phyloP scores from a whole-genome alignment of 2,113 vertebrate genomes.

The Empidonax traillii region DNA sequence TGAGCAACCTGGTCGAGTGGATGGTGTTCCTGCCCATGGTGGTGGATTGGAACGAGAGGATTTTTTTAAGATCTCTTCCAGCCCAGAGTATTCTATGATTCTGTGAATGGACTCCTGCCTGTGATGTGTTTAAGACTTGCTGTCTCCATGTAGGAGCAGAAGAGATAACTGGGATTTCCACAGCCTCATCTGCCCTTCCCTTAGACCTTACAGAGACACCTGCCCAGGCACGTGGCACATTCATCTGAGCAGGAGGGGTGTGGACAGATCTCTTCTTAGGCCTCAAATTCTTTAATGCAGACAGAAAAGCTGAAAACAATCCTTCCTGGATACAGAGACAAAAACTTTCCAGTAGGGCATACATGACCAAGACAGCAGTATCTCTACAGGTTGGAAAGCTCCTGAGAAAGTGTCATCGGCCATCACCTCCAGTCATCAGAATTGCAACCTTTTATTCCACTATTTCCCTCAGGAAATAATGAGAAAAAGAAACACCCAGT shows the following conservation, averaged over 20 bases:
- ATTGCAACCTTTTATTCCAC: not conserved
- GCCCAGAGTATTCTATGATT: not conserved
- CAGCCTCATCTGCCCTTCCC: rapidly evolving
- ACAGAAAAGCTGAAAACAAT: not conserved
- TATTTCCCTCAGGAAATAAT: not conserved
- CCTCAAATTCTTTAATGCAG: not conserved
- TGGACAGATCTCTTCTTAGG: not conserved
- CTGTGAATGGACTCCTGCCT: not conserved
- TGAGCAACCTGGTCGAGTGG: not conserved
- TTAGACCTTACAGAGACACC: not conserved
- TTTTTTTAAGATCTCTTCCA: not conserved
- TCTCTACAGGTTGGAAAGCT: not conserved
- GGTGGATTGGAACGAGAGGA: not conserved
- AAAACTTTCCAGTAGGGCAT: not conserved
- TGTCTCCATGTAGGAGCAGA: not conserved
- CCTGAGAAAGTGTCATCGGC: not conserved
- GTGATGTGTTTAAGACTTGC: not conserved
- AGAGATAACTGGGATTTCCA: not conserved
- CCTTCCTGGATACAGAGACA: not conserved
- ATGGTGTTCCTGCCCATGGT: not conserved
- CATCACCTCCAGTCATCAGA: not conserved
- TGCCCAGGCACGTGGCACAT: no score
- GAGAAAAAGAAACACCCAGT: not conserved
- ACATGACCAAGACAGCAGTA: not conserved
- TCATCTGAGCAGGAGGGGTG: not conserved